Conservation (phyloP, 2,888 invertebrate species). For the Odontomyia ornata region DNA sequence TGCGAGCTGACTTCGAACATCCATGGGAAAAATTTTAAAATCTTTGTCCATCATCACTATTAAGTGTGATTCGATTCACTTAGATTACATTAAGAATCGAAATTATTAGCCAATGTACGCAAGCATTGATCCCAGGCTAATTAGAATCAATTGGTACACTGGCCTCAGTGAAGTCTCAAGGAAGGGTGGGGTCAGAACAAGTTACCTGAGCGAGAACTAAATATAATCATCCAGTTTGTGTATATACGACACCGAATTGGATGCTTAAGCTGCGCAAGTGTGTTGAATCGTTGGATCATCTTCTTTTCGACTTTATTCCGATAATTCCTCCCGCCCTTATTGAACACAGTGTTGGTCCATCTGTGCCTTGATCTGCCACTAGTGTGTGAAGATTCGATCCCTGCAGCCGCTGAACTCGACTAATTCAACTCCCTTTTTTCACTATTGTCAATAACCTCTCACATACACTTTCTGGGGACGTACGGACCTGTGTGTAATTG, state of each 20-base stretch:
- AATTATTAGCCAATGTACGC: background rate
- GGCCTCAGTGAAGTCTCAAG: background rate
- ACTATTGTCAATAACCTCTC: slow-evolving; percentile 36
- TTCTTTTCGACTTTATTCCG: slow-evolving; percentile 12
- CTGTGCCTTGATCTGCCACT: slow-evolving; percentile 4
- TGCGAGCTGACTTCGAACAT: no score
- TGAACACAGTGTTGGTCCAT: background rate
- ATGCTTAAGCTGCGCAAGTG: background rate
- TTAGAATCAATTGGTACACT: slow-evolving; percentile 24
- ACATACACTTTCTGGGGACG: slow-evolving; percentile 7
- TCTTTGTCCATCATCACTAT: no score
- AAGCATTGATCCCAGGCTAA: slow-evolving; percentile 12
- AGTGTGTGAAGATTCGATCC: background rate
- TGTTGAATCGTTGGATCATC: slow-evolving; percentile 25
- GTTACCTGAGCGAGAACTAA: background rate
- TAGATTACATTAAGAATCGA: no score
- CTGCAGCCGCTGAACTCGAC: background rate
- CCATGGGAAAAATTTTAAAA: no score
- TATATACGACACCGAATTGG: background rate
- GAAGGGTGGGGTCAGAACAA: background rate
- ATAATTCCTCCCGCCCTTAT: background rate
- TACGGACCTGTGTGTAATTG: slow-evolving; percentile 32
- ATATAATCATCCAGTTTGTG: slow-evolving; percentile 13
- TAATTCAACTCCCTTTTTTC: background rate
- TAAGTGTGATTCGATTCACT: no score